These are phyloP conservation scores for Lycocorax pyrrhopterus DNA, from an alignment of 2,113 vertebrate genomes.

Conservation along the genomic window DNA sequence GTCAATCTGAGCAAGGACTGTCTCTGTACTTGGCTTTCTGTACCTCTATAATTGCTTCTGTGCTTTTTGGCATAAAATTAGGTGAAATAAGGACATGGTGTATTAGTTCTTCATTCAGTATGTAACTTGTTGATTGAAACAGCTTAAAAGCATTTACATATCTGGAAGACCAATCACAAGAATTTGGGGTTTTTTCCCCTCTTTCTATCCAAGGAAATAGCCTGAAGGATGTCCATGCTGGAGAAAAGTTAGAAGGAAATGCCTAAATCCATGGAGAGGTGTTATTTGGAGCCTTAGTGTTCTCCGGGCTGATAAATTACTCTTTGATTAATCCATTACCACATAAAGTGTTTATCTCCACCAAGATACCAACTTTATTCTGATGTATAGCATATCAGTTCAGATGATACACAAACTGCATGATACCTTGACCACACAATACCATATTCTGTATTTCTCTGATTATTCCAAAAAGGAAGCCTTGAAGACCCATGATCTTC, in stretches of 20 bases:
- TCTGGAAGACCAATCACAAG: background rate
- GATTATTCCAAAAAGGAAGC: background rate
- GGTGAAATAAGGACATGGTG: background rate
- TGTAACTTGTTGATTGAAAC: background rate
- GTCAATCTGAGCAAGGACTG: background rate
- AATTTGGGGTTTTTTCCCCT: fast-evolving
- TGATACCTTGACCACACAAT: background rate
- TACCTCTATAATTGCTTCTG: background rate
- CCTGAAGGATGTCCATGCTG: background rate
- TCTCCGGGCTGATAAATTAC: background rate
- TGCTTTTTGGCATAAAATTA: background rate
- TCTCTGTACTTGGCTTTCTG: background rate
- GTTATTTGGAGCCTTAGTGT: background rate
- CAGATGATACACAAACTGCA: background rate
- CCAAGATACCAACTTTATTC: background rate
- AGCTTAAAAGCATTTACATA: background rate
- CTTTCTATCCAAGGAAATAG: background rate
- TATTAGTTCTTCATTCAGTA: background rate
- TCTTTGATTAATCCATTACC: background rate
- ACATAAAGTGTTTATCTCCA: background rate
- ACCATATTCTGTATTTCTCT: background rate
- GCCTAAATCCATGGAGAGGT: background rate
- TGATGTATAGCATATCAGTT: background rate
- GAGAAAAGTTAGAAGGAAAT: background rate
- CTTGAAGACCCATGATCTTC: background rate